Conservation (phyloP, 2,113 vertebrate genomes). For the Macrotus californicus region DNA sequence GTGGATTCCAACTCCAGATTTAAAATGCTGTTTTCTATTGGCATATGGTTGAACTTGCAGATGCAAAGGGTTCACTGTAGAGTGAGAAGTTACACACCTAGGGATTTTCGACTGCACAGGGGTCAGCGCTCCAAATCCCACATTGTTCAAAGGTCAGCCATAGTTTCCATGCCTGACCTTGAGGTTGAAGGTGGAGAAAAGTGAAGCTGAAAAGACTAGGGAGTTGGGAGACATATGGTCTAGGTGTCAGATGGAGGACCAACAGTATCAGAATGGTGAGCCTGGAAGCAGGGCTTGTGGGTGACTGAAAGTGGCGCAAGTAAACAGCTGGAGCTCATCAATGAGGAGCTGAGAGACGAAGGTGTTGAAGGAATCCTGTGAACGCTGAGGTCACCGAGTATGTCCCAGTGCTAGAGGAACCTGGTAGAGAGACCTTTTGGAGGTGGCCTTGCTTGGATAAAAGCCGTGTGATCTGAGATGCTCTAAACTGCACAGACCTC, state of each 20-base stretch:
- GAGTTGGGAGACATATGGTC: neutral
- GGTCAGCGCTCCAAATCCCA: neutral
- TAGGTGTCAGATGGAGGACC: neutral
- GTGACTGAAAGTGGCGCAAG: neutral
- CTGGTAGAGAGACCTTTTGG: neutral
- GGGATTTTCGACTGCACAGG: neutral
- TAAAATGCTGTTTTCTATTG: neutral
- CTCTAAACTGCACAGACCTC: neutral
- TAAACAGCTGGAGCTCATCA: neutral
- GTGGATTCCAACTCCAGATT: neutral
- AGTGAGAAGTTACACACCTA: neutral
- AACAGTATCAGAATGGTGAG: neutral
- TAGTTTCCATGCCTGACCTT: neutral
- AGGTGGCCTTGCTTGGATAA: neutral
- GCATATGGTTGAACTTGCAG: neutral
- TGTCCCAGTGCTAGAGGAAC: neutral
- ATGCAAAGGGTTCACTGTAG: neutral
- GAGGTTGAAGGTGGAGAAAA: neutral
- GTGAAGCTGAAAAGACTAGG: neutral
- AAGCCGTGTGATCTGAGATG: neutral
- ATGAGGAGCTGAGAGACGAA: neutral
- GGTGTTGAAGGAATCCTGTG: neutral
- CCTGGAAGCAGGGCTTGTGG: neutral
- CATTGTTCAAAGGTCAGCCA: neutral
- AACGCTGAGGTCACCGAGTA: neutral